Conservation (phyloP, 2,797 vertebrate genomes). For the Lycodopsis pacificus region DNA sequence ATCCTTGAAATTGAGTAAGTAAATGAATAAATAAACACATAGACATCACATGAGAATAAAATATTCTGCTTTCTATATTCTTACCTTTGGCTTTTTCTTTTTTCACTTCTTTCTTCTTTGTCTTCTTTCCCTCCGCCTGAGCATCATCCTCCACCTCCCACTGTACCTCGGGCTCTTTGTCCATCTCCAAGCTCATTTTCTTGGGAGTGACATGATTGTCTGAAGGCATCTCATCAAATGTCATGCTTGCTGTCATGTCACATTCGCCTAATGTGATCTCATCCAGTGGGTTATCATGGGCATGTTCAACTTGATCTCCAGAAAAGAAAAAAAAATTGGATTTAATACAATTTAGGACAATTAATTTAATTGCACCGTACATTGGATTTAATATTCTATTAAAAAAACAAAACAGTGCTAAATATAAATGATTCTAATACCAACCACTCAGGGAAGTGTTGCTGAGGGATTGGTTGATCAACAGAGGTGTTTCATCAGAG, state of each 20-base stretch:
- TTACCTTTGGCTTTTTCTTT: constrained; percentile 76
- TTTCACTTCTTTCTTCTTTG: constrained; percentile 75
- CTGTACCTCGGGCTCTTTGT: constrained; percentile 55
- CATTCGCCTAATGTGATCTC: constrained; percentile 81
- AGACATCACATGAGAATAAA: background rate
- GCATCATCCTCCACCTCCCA: constrained; percentile 40
- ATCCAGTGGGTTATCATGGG: constrained; percentile 84
- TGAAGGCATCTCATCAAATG: constrained; percentile 44
- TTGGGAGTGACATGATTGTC: constrained; percentile 61
- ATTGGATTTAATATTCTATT: background rate
- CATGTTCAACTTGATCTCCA: constrained; percentile 80
- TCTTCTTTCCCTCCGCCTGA: constrained; percentile 58
- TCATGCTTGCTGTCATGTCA: constrained; percentile 39
- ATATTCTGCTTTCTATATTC: constrained; percentile 6
- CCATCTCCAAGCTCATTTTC: constrained; percentile 68
- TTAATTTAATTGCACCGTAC: background rate
- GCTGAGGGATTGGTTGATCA: constrained; percentile 84
- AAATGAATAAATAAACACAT: background rate
- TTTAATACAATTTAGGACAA: background rate
- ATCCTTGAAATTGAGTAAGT: background rate
- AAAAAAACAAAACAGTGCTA: background rate
- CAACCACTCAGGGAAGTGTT: constrained; percentile 82
- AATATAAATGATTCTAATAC: constrained; percentile 22
- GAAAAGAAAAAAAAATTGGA: background rate
- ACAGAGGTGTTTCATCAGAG: constrained; percentile 80